Base-by-base conservation (phyloP, 1,140 invertebrate species). In the Drosophila jambulina region DNA sequence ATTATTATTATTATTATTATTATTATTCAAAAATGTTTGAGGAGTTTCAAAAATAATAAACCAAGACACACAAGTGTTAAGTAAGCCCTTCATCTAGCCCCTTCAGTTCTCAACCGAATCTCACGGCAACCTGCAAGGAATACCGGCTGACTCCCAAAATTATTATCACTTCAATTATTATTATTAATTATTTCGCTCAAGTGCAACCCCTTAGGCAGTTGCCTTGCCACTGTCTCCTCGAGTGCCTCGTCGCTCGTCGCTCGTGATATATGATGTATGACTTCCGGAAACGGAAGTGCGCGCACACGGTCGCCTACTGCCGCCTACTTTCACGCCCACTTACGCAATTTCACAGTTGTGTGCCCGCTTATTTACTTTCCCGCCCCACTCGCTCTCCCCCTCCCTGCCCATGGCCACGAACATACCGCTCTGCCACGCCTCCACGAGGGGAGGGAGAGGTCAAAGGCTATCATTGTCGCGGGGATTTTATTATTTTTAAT, bases 281-380 rank as follows among this genome's bases (percentile, higher is more conserved):
- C 71, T 56, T 56, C 53, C 81, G 81, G 81, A 83, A 84, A 46
- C 76, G 81, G 81, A 83, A 67, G 65, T 83, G 65, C 72, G 81
- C 61, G 58, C 68, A 71, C 71, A 71, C 75, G 75, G 38, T 53
- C 32, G 43, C 43, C 43, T 46, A 46, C 51, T 54, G 57, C 64
- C 65, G 64, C 75, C 75, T 62, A 70, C 76, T 78, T 78, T 71
- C 57, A 78, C 75, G 76, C 75, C 75, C 75, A 78, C 64, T 78
- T 78, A 79, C 76, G 76, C 76, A 79, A 79, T 79, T 84, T 84
- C 63, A 83, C 59, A 76, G 62, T 82, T 77, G 36, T 60, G 42
- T 62, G 51, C 43, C 25, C 38, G 25, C 19, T 57, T 71, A 71
- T 71, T 70, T 70, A 70, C 64, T 56, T 40, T 71, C n/a, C 36